Evolutionary conservation across 2,888 invertebrate genomes (phyloP), one percentile per base, ranked within the genome.

Genomic region (Acrobasis repandana): DNA sequence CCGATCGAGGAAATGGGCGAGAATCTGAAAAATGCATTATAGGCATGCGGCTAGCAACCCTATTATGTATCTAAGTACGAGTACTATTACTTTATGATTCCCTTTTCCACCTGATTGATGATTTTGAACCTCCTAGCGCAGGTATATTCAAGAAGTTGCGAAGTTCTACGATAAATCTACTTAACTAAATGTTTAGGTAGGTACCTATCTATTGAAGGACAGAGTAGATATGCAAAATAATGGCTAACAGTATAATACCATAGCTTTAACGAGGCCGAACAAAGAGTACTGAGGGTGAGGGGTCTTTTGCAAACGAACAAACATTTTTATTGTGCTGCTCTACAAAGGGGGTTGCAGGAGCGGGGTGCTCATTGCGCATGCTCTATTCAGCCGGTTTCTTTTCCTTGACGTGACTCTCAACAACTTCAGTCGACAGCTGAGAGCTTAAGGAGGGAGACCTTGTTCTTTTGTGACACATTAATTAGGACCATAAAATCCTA

Each of bases 401-500:
- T 54, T 38, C 38, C 38, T 54, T 54, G 77, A 75, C 71, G 76
- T 76, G 84, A 77, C 83, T 80, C 82, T 79, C 73, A 77, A 74
- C 78, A 77, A 85, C 84, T 84, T 85, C 86, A 89, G 88, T 90
- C 74, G 76, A 81, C 85, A 83, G 83, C 86, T 85, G 85, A 80
- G 80, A 72, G 76, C 75, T 78, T 74, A 69, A 72, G 73, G 75
- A 69, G 52, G 62, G 70, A 70, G 63, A 67, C 64, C 75, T 76
- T 68, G 79, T 74, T 72, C 63, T 75, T 63, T 50, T 68, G 67
- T 71, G 66, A 64, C 69, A 66, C 68, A 64, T 70, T 71, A 73
- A 68, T 75, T 77, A 85, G 89, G 88, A 88, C 84, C 79, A 81
- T 82, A 87, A 83, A 87, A 86, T 85, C 90, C 86, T 87, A 83